Evolutionary conservation across 2,888 invertebrate species (phyloP), one percentile per base, ranked within the genome.

Genomic region (Incurvaria masculella): DNA sequence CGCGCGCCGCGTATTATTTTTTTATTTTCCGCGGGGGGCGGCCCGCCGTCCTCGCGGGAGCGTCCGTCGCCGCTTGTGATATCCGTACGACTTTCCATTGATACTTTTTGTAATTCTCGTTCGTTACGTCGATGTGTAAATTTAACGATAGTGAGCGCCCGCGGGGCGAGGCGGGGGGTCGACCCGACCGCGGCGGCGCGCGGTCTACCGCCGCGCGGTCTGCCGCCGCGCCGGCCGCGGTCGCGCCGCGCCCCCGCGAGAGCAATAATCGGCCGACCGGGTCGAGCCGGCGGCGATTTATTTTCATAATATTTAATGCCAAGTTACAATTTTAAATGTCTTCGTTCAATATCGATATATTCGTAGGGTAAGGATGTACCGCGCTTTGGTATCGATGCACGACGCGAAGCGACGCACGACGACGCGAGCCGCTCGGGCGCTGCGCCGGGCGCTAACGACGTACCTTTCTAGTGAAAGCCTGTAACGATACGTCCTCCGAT

Each of bases 61-160:
- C 47, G 76, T 74, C 76, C 73, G 76, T 73, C 75, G 76, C 74
- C 75, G 76, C 78, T 78, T 76, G 78, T 76, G 76, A 78, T 78
- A 78, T 72, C 75, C 73, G 72, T 75, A 75, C 75, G 76, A 74
- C 74, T 76, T 76, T 75, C 72, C 74, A 69, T 72, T 72, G 42
- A 42, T 26, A 75, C 72, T 74, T 78, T 78, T 78, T 78, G 74
- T 78, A 78, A 20, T 76, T 75, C 74, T 71, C 73, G 73, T 72
- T 75, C 72, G 76, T 76, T 75, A 74, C 71, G 73, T 76, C 74
- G 75, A 75, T 74, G 74, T 76, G 75, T 75, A 75, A 75, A 74
- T 72, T 71, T 67, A 75, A 76, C 75, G 76, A 76, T 78, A 75
- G 73, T 69, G 23, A 23, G 23, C 6, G 33, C 8, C 11, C 33